Evolutionary conservation across 2,888 invertebrate species (phyloP).

Genomic region (Dryobotodes eremita): DNA sequence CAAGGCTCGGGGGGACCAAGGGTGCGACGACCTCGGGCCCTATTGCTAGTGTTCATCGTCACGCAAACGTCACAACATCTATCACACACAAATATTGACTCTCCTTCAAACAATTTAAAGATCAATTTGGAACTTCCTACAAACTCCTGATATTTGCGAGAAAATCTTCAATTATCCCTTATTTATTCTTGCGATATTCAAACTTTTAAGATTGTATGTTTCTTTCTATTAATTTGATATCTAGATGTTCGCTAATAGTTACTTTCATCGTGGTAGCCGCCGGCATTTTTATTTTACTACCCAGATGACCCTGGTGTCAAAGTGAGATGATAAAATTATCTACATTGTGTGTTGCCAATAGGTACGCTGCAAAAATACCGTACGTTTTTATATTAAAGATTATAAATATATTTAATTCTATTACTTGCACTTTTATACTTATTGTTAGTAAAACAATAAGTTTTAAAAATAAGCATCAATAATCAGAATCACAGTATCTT

Average conservation of each 20-base stretch:
- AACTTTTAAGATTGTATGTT: conserved; percentile 30
- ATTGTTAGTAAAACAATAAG: not conserved
- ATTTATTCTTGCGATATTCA: conserved; percentile 36
- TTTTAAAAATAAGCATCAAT: not conserved
- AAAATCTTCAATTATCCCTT: conserved; percentile 34
- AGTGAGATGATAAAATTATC: conserved; percentile 66
- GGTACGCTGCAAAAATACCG: conserved; percentile 56
- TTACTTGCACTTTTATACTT: not conserved
- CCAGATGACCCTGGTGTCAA: conserved; percentile 67
- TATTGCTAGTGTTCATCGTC: conserved; percentile 80
- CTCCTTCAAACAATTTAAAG: conserved; percentile 67
- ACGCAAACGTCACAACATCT: conserved; percentile 77
- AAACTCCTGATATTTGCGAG: conserved; percentile 47
- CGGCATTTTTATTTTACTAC: conserved; percentile 63
- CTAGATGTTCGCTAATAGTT: conserved; percentile 47
- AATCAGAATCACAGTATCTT: too few species aligned
- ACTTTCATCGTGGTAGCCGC: conserved; percentile 57
- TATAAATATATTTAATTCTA: conserved; percentile 10
- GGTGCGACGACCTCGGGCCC: conserved; percentile 88
- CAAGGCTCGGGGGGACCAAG: conserved; percentile 83
- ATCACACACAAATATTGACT: conserved; percentile 74
- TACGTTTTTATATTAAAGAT: conserved; percentile 38
- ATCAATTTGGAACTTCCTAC: conserved; percentile 63
- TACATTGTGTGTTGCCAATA: conserved; percentile 65
- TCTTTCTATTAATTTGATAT: conserved; percentile 37